Conservation (phyloP, 2,113 vertebrate species). For the Python bivittatus region DNA sequence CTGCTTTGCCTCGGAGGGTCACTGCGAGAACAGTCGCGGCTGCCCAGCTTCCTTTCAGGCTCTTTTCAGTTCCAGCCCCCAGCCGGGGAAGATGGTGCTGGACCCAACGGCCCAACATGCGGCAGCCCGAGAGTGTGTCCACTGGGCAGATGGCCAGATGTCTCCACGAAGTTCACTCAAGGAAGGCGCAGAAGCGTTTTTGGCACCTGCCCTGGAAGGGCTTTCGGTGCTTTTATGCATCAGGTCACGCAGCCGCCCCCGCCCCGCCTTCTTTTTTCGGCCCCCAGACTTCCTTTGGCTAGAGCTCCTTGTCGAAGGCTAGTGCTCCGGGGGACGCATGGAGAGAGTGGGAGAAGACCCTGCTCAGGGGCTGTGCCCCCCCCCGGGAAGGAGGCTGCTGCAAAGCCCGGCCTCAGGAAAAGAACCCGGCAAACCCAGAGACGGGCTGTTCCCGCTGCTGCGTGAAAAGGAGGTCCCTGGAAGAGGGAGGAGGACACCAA, state of each 20-base stretch:
- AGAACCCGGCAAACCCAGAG: not conserved
- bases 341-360: not conserved
- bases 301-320: not conserved
- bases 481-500: not conserved
- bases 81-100: not conserved
- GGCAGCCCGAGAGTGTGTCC: not conserved
- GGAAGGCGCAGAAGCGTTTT: not conserved
- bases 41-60: too few species aligned
- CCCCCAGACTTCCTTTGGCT: too few species aligned
- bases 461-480: not conserved
- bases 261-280: not conserved
- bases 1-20: too few species aligned
- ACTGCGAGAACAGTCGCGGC: too few species aligned
- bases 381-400: not conserved
- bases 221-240: not conserved
- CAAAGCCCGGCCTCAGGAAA: not conserved
- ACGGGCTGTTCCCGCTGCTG: too few species aligned
- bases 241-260: not conserved
- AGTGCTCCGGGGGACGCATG: not conserved
- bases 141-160: not conserved
- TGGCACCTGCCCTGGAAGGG: not conserved
- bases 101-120: rapidly evolving
- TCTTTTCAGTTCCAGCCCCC: not conserved
- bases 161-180: not conserved
- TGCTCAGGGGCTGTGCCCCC: not conserved